Evolutionary conservation across 1,140 invertebrate species (phyloP), one percentile per base, ranked within the genome.

Genomic region (Drosophila ogumai): DNA sequence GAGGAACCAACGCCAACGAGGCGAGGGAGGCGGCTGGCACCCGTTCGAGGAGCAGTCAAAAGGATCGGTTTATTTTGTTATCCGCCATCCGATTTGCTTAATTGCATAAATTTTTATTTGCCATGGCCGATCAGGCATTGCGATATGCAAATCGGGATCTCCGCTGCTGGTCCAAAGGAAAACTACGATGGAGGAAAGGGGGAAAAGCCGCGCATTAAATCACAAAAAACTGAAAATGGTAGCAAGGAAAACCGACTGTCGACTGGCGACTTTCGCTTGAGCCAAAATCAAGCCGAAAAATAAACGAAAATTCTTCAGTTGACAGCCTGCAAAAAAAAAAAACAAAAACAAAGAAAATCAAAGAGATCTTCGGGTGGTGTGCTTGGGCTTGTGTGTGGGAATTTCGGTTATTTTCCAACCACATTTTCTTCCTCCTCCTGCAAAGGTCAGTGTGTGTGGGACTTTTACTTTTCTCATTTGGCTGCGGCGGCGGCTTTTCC

Each of bases 91-190:
- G 84, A 87, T 87, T 87, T 87, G 84, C 82, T 87, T 87, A 87
- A 87, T 87, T 87, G 82, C 82, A 87, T 87, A 87, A 87, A 87
- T 88, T 87, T 87, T 87, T 87, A 87, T 87, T 87, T 86, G 77
- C 78, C 64, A 71, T 74, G 65, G 72, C 40, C 74, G 54, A 64
- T 87, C 84, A 78, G 69, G 82, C 84, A 79, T 73, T 34, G 76
- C 75, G 82, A 87, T 87, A 87, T 87, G 82, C 84, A 87, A 87
- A 86, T 86, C 72, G 46, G 79, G 56, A 68, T 67, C 63, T 68
- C 36, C 13, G 36, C 54, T 43, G 52, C 32, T 32, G 44, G 47
- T 66, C 67, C 75, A 68, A 54, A 49, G 68, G 59, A 55, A 54
- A 54, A 52, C 31, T 6, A n/a, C 32, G 32, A n/a, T 19, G 52